Base-by-base conservation (phyloP, 2,797 vertebrate species). In the Galagoides demidoff region DNA sequence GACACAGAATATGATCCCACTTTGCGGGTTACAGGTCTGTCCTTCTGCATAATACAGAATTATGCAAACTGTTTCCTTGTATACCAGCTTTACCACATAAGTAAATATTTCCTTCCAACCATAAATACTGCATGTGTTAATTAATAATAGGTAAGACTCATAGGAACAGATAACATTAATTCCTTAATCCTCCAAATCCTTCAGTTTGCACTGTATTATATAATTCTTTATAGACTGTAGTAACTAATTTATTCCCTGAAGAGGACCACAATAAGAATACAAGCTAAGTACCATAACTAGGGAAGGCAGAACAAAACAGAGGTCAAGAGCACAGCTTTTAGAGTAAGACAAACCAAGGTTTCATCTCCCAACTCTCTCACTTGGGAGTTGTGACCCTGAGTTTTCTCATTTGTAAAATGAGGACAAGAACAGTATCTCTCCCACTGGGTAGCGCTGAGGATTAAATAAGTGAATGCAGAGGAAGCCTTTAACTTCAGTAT, bases 401-500 rank as follows among this genome's bases (percentile, higher is more conserved):
- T 70, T 74, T 90, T 74, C 85, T 95, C 89, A 59, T 88, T 90
- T 88, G 66, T 29, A 93, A 92, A 97, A 88, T 1, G 85, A 95
- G 83, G 63, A 64, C 63, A 71, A 82, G 77, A 81, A 83, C 34
- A 70, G 79, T 57, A 49, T 61, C 39, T 89, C 52, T 55, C 78
- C 74, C 59, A 57, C 34, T 34, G 57, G 77, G 92, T 31, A 31
- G 85, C 85, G 79, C 64, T 89, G 70, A 95, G 68, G 37, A 89
- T 93, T 96, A 96, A 96, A 66, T 68, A 90, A 86, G 70, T 22
- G 55, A 70, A 39, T 66, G 64, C 19, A 63, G 2, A 86, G 61
- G 64, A 89, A 82, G 59, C 39, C 70, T 84, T 70, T 78, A 37
- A 37, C 71, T 87, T 95, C 71, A 74, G 43, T 31, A 31, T 77